Percentiles rank a stretch among this genome's conserved stretches.
These are phyloP conservation scores for Drosophila oshimai DNA, from an alignment of 1,140 invertebrate genomes.

Conservation along the genomic window DNA sequence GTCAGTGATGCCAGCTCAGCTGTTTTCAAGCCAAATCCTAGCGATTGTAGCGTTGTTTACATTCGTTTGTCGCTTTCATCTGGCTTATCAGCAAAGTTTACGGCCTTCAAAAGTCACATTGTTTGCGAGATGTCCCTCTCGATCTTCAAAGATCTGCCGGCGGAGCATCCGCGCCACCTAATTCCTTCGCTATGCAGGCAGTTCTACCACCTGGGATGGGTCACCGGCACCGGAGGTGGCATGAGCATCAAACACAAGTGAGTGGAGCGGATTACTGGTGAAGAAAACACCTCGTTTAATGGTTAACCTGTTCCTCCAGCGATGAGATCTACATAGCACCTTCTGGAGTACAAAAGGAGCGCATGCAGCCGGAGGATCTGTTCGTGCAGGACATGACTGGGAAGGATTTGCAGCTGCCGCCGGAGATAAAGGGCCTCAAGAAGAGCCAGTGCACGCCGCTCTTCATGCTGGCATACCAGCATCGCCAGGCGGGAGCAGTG, in stretches of 20 bases:
- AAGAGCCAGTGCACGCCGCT: conserved; percentile 98
- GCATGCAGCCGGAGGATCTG: conserved; percentile 92
- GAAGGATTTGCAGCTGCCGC: conserved; percentile 89
- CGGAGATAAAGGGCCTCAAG: conserved; percentile 90
- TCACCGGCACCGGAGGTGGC: conserved; percentile 95
- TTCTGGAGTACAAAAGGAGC: conserved; percentile 98
- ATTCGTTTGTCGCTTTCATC: conserved; percentile 22
- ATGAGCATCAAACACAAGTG: conserved; percentile 95
- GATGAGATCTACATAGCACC: conserved; percentile 97
- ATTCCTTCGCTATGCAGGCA: conserved; percentile 94
- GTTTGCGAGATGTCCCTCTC: conserved; percentile 52
- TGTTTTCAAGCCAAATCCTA: neutral
- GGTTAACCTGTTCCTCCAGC: too few species aligned
- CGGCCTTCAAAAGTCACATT: neutral
- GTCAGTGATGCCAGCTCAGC: neutral
- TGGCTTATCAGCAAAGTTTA: conserved; percentile 5
- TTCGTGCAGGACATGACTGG: conserved; percentile 95
- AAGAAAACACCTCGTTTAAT: too few species aligned
- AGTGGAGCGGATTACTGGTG: too few species aligned
- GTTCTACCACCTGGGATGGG: conserved; percentile 98
- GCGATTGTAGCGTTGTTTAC: conserved; percentile 51
- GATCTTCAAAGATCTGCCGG: conserved; percentile 64
- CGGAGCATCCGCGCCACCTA: conserved; percentile 91
- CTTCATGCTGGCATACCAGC: conserved; percentile 95
- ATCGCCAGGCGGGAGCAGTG: conserved; percentile 93